Evolutionary conservation across 2,797 vertebrate genomes (phyloP).

Genomic region (Euphonia xanthogaster): DNA sequence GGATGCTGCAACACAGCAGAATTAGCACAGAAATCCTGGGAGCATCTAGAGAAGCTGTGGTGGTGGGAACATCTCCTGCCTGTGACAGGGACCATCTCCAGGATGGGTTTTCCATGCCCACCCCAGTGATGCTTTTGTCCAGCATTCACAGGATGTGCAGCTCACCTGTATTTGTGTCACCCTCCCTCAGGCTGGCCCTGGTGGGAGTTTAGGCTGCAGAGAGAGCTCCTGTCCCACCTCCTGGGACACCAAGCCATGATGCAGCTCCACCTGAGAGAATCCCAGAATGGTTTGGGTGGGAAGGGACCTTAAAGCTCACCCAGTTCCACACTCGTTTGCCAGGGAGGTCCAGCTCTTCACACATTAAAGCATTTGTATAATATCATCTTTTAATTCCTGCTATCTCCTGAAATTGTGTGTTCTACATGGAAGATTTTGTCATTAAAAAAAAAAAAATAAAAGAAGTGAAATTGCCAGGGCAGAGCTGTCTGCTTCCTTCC

Average conservation of each 20-base stretch:
- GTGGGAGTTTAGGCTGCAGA: background rate
- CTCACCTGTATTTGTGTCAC: background rate
- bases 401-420: background rate
- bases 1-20: background rate
- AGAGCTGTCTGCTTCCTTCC: background rate
- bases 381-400: background rate
- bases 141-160: background rate
- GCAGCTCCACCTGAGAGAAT: background rate
- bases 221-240: background rate
- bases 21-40: background rate
- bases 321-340: background rate
- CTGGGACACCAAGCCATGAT: background rate
- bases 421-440: background rate
- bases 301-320: background rate
- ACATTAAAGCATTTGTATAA: background rate
- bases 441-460: background rate
- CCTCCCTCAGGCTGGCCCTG: background rate
- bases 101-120: background rate
- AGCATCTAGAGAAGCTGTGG: background rate
- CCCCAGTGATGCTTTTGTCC: background rate
- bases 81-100: background rate
- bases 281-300: background rate
- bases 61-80: background rate
- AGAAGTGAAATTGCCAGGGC: background rate
- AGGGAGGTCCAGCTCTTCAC: background rate